These are phyloP conservation scores for Matsumurasca onukii DNA, from an alignment of 1,140 invertebrate genomes.

Conservation along the genomic window DNA sequence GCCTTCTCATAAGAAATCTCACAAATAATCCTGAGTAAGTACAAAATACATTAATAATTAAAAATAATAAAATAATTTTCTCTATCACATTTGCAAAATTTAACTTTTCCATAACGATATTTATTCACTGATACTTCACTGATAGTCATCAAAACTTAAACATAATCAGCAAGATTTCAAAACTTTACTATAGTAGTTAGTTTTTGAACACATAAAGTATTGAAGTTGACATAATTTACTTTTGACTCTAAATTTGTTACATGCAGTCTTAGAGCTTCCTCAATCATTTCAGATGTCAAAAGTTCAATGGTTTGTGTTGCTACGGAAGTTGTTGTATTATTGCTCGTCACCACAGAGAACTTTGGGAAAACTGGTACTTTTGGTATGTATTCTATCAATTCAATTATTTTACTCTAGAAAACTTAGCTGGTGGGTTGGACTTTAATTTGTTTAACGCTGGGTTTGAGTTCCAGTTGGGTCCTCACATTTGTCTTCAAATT, in stretches of 20 bases:
- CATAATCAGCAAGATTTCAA: background rate
- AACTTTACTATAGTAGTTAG: background rate
- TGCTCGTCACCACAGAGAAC: conserved; percentile 25
- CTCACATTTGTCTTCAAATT: no score
- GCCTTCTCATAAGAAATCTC: background rate
- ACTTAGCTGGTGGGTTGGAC: no score
- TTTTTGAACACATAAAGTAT: no score
- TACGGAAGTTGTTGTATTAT: conserved; percentile 35
- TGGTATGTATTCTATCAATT: conserved; percentile 25
- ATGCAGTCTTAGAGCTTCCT: no score
- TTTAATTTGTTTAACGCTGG: no score
- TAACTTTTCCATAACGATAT: background rate
- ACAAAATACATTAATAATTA: background rate
- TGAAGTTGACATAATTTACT: no score
- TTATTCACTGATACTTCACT: background rate
- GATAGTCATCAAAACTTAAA: background rate
- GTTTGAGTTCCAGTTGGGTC: no score
- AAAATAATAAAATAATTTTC: background rate
- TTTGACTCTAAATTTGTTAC: no score
- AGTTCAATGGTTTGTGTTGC: conserved; percentile 31
- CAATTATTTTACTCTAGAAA: background rate
- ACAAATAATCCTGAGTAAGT: conserved; percentile 25
- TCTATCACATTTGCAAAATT: background rate
- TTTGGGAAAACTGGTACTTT: conserved; percentile 38
- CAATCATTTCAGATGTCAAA: conserved; percentile 31